Base-by-base conservation (phyloP, 2,113 vertebrate genomes). In the Oryzias melastigma region DNA sequence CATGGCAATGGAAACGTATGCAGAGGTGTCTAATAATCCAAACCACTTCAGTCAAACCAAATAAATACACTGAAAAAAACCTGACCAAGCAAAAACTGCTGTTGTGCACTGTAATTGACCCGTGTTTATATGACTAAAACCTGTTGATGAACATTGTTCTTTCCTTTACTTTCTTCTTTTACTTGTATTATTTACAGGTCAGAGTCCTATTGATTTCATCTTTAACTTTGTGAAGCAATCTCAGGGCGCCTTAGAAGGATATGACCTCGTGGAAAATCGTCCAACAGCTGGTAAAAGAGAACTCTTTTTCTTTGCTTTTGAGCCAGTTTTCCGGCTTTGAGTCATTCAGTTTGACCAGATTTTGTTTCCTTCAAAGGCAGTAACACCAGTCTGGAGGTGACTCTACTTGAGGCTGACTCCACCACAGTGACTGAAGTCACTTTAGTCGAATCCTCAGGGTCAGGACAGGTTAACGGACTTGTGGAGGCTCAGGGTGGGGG, bases 191-290 rank as follows among this genome's bases (percentile, higher is more conserved):
- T 53, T 59, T 61, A 14, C 58, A 91, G 88, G 81, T 68, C 71
- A 87, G 42, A 90, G 87, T 62, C 24, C 62, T 7, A 48, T 87
- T n/a, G 73, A 89, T 41, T 77, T 91, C 68, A 59, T 86, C 17
- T 84, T 87, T 71, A 54, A 83, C 52, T 87, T 91, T 67, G 75
- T 87, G 65, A 59, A 73, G 51, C 10, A 0, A 1, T 63, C 74
- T 0, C n/a, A 73, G 14, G 76, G 71, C 7, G 19, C 20, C 1
- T 71, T 77, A n/a, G 1, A 18, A 51, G 85, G 69, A 12, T 86
- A 60, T 7, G 73, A 80, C 12, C 3, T 42, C 18, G 43, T 86
- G 4, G 75, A 79, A 1, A 60, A 70, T 2, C 84, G 88, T 44
- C 87, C 82, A 13, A 61, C 15, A 50, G 65, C 77, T 25, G 85